Conservation (phyloP, 2,888 invertebrate genomes). For the Melikaiella ostensackeni region DNA sequence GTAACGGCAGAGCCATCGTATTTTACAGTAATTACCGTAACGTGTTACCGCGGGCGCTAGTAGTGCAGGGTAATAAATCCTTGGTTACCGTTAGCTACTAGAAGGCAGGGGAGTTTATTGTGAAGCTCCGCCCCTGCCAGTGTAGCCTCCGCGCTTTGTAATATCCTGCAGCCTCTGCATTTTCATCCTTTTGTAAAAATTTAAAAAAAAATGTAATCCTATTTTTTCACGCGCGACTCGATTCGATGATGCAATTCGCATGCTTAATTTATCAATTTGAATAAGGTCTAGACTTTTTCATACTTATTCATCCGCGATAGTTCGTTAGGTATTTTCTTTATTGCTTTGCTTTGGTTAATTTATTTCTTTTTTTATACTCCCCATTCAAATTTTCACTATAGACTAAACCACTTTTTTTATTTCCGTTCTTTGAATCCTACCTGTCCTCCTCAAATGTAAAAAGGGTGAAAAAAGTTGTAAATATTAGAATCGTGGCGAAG, state of each 20-base stretch:
- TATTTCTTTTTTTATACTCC: not conserved
- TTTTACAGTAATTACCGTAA: constrained; percentile 74
- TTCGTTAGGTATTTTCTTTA: constrained; percentile 41
- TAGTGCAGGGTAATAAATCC: constrained; percentile 71
- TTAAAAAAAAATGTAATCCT: constrained; percentile 40
- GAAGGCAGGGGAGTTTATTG: constrained; percentile 62
- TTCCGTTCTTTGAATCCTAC: constrained; percentile 44
- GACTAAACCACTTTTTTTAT: not conserved
- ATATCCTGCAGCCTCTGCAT: constrained; percentile 45
- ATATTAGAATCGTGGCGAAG: constrained; percentile 49
- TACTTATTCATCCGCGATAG: constrained; percentile 46
- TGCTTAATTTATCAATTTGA: constrained; percentile 48
- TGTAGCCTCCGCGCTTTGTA: constrained; percentile 30
- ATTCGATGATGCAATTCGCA: constrained; percentile 45
- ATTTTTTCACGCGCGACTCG: constrained; percentile 42
- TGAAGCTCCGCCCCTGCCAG: constrained; percentile 57
- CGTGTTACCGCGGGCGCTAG: constrained; percentile 68
- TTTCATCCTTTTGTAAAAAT: constrained; percentile 46
- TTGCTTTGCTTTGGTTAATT: constrained; percentile 37
- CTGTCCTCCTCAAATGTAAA: constrained; percentile 42
- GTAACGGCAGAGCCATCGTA: constrained; percentile 64
- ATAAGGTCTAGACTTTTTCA: constrained; percentile 39
- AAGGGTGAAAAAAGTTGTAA: constrained; percentile 47
- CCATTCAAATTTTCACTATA: constrained; percentile 3
- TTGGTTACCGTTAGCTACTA: constrained; percentile 65